Base-by-base conservation (phyloP, 1,140 invertebrate species). In the Trichoplusia ni region DNA sequence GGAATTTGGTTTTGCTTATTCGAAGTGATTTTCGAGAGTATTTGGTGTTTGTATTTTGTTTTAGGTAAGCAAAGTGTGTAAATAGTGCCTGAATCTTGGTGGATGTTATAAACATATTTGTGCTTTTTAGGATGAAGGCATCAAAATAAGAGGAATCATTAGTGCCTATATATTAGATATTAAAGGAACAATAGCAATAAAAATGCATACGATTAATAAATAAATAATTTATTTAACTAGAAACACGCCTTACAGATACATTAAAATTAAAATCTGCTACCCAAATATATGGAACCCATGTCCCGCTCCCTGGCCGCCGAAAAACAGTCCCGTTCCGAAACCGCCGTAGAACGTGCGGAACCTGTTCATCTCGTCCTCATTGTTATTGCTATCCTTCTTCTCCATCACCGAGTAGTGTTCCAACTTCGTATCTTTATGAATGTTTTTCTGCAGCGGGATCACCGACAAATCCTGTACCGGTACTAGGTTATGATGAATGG, bases 201-300 rank as follows among this genome's bases (percentile, higher is more conserved):
- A 18, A 29, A 35, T 18, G n/a, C n/a, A n/a, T n/a, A 47, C 6
- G 0, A n/a, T 35, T 27, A 7, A 16, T n/a, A 19, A 60, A 60
- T 60, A 60, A 60, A 60, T 60, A 47, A 46, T 60, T 61, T 63
- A 73, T 66, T 64, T 40, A 56, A 64, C 29, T 37, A 54, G 59
- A 35, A 65, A 40, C 23, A 47, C 1, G 1, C 11, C 23, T 16
- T 31, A 18, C 4, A 3, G 0, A 49, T 25, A 35, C 21, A 38
- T 8, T 35, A 9, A 35, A 13, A n/a, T n/a, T n/a, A n/a, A n/a
- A n/a, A n/a, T 46, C 23, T 63, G 53, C 62, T 78, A 81, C 47
- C 81, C 81, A 49, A 81, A 86, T 23, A 79, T 67, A 47, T 86
- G 86, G 51, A 81, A 87, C 0, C 86, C 86, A 35, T 89, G 86